Base-by-base conservation (phyloP, 2,888 invertebrate species). In the Noctua janthina region DNA sequence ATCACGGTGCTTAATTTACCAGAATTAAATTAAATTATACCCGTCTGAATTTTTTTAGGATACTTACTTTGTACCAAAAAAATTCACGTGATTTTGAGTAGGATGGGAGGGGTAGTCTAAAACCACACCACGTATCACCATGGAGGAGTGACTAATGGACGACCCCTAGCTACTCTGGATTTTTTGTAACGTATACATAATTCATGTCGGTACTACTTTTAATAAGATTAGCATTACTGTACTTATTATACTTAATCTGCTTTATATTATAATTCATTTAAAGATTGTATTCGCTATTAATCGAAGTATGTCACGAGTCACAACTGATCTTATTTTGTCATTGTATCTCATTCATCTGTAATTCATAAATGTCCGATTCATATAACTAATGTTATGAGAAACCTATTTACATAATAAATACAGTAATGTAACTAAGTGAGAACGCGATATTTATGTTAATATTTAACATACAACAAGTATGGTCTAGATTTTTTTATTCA, bases 301-400 rank as follows among this genome's bases (percentile, higher is more conserved):
- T 74, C 62, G 59, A 84, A 81, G 62, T 81, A 79, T 88, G 81
- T 88, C 86, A 85, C 77, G 74, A 74, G 67, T 73, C 51, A 64
- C 68, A 74, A 66, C 35, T 78, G 70, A 54, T 84, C 71, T 74
- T 74, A 54, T 87, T 85, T 64, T 75, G 68, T 85, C 54, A 74
- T 76, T 87, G 74, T 74, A 80, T 76, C 39, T 84, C 64, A 85
- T 81, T 75, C 66, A 85, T 87, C 46, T 68, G 43, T 87, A 80
- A 85, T 87, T 76, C 59, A 85, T 84, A 70, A 79, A 74, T 70
- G 49, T 46, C 35, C 23, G 66, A 86, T 76, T 86, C 70, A 67
- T 68, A 23, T 56, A 69, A 59, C 15, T 7, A 43, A 83, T 71
- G 70, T 76, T 66, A 77, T 77, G 29, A 77, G 74, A 81, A 87